Base-by-base conservation (phyloP, 1,140 invertebrate species). In the Neodiprion fabricii region DNA sequence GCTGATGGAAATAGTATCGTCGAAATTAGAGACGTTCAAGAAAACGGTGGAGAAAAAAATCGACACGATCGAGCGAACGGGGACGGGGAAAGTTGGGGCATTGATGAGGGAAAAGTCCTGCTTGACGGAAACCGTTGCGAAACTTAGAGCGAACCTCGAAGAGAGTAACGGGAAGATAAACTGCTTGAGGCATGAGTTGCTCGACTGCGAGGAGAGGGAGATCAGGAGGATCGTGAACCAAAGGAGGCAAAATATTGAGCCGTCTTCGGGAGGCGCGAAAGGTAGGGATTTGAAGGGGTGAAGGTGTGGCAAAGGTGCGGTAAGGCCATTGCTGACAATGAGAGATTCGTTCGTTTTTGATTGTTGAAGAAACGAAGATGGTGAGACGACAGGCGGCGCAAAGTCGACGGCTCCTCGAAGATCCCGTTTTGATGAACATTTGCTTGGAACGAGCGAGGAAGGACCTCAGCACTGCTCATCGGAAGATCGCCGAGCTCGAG, bases 381-480 rank as follows among this genome's bases (percentile, higher is more conserved):
- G 83, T 66, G 81, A 83, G 67, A 75, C 79, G 7, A 53, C 71
- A 66, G 50, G 71, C 8, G 75, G 75, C 21, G 67, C 10, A 23
- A 69, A 21, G 9, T 40, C 28, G 28, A 40, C 75, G 78, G 7
- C 72, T 78, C 1, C 78, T 78, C 47, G 84, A 83, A 3, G 88
- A 89, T 73, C 87, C 87, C 4, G 79, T 85, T 28, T 77, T 89
- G 2, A 75, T 89, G 9, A 78, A 83, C 47, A 84, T 89, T 14
- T 87, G 87, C 1, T 81, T 89, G 9, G 85, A 89, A 21, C 79
- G 82, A 65, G 86, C 85, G 80, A 86, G 88, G 88, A 78, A 71
- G 10, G 50, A 66, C 69, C 53, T 49, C 53, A 28, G 47, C 70
- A 28, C 23, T 75, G 48, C 69, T 12, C 53, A 74, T 47, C 70